Conservation (phyloP, 2,797 vertebrate species). For the Champsocephalus esox region DNA sequence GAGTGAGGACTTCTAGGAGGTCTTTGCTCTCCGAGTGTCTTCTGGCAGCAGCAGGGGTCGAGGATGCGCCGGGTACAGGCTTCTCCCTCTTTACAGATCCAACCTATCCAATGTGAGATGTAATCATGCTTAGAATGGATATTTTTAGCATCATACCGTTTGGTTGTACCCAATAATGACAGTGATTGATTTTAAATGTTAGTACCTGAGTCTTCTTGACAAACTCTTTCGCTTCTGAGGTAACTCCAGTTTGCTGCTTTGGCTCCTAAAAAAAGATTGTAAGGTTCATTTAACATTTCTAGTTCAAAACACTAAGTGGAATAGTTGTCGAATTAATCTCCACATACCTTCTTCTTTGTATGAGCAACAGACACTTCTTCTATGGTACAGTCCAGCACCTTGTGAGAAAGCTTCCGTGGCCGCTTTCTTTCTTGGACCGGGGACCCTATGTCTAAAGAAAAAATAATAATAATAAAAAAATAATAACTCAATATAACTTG, state of each 20-base stretch:
- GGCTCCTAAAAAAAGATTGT: constrained; percentile 59
- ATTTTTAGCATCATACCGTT: background rate
- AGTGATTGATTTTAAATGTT: background rate
- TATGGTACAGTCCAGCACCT: constrained; percentile 90
- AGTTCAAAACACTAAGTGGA: background rate
- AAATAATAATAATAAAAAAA: too few relatives aligned
- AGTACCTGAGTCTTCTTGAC: constrained; percentile 75
- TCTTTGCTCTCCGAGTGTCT: constrained; percentile 46
- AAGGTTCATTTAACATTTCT: background rate
- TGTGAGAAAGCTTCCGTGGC: constrained; percentile 91
- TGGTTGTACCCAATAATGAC: background rate
- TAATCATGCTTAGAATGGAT: background rate
- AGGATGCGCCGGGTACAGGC: constrained; percentile 42
- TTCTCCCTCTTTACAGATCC: constrained; percentile 64
- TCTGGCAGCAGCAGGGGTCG: constrained; percentile 34
- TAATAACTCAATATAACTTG: too few relatives aligned
- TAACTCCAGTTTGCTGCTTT: constrained; percentile 49
- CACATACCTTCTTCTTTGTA: constrained; percentile 88
- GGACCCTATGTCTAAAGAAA: constrained; percentile 45
- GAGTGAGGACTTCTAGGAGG: constrained; percentile 19
- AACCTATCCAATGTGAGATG: constrained; percentile 51
- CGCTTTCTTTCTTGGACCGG: constrained; percentile 89
- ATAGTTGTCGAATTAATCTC: background rate
- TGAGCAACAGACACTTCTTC: constrained; percentile 90
- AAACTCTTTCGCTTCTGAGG: constrained; percentile 59